Evolutionary conservation across 2,113 vertebrate species (phyloP).

Genomic region (Leptocoma aspasia): DNA sequence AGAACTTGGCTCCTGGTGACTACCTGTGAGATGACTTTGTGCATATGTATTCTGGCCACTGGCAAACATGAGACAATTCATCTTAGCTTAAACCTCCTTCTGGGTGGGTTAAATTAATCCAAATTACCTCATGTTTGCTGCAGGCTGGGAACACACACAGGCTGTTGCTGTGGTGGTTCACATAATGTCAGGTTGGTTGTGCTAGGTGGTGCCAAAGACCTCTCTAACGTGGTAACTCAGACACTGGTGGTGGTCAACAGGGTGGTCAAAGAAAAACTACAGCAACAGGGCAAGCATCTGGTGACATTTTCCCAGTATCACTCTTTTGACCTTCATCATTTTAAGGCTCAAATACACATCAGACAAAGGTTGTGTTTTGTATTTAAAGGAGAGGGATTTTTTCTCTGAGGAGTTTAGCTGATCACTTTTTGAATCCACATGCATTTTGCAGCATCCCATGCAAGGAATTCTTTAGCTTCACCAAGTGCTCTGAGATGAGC

Average conservation of each 20-base stretch:
- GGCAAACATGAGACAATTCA: background rate
- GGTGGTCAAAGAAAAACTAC: background rate
- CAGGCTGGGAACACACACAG: background rate
- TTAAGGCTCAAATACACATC: background rate
- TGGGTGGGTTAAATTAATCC: background rate
- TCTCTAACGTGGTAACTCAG: background rate
- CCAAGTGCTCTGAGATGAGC: background rate
- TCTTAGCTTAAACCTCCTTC: background rate
- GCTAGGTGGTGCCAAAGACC: background rate
- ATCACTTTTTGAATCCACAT: background rate
- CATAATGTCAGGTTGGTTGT: background rate
- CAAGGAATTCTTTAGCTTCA: background rate
- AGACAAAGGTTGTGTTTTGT: background rate
- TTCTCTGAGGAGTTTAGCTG: background rate
- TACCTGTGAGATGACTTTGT: background rate
- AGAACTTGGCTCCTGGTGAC: background rate
- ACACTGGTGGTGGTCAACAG: background rate
- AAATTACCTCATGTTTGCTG: background rate
- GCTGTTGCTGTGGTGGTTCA: background rate
- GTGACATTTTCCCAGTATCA: background rate
- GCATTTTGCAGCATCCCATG: background rate
- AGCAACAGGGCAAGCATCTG: background rate
- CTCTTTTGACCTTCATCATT: background rate
- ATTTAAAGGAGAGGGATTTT: background rate
- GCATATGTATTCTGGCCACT: background rate